Evolutionary conservation across 2,888 invertebrate genomes (phyloP), one percentile per base, ranked within the genome.

Genomic region (Sialis lutaria): DNA sequence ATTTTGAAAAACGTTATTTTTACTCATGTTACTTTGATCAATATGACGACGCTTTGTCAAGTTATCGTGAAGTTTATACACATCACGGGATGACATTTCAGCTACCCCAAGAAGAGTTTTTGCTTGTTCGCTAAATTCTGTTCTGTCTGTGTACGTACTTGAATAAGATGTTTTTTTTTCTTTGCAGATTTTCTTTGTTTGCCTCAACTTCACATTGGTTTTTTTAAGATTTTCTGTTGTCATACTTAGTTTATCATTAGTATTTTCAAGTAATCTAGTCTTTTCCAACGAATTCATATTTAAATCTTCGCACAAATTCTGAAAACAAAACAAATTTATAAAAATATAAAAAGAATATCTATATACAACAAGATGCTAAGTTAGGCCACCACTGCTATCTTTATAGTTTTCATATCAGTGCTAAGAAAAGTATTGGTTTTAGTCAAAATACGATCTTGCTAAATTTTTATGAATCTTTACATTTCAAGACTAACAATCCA

Each of bases 141-240:
- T 60, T 87, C 87, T 0, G 81, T 83, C 40, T 69, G 68, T 5
- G 67, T 62, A 54, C 82, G 84, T 31, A 70, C 70, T 6, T 69
- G 62, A 8, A 86, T 74, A 34, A 89, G 60, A 56, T 77, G 70
- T 49, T 74, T 70, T 53, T n/a, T 82, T 77, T 53, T 84, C 80
- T 48, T 79, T 75, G 48, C 70, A 71, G 33, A 73, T 70, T 9
- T 60, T 53, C 50, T 62, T 60, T 1, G 67, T 65, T 7, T 61
- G 57, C n/a, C 55, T 55, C 1, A 84, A 66, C 50, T 67, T 59
- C 10, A 67, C 60, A 52, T 72, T 67, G 0, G 74, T 75, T 6
- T 59, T 60, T 6, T 65, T 58, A 5, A 82, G 60, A 40, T 59
- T 58, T 6, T 56, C 52, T 40, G 57, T 60, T 0, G 22, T 22